Conservation (phyloP, 2,113 vertebrate species). For the Panthera leo region DNA sequence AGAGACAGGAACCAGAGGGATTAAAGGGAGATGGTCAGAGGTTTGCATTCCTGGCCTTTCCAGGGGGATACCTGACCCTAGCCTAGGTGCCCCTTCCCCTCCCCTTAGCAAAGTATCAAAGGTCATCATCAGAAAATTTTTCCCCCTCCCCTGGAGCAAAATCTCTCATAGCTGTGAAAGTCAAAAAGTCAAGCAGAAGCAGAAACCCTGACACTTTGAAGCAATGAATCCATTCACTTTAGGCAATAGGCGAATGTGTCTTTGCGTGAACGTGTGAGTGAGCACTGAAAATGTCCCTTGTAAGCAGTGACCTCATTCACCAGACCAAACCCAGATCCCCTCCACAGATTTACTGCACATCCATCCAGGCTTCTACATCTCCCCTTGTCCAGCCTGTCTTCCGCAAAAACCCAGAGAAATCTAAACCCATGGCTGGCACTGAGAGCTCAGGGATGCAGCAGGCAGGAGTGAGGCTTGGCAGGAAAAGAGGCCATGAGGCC, state of each 20-base stretch:
- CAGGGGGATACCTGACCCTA: neutral
- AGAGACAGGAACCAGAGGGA: neutral
- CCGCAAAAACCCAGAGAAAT: neutral
- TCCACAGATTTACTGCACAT: neutral
- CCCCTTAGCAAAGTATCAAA: neutral
- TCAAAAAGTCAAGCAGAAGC: neutral
- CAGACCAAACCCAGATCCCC: neutral
- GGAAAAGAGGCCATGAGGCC: neutral
- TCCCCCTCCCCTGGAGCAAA: neutral
- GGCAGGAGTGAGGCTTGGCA: neutral
- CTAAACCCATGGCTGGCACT: neutral
- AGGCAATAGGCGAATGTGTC: neutral
- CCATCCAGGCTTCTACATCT: neutral
- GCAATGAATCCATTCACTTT: neutral
- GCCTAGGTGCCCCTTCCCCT: neutral
- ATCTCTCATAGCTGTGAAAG: neutral
- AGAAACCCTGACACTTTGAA: neutral
- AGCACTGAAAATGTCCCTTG: neutral
- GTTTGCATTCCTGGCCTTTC: neutral
- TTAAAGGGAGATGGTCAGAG: neutral
- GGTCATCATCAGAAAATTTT: neutral
- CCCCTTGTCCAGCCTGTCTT: neutral
- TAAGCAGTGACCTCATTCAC: neutral
- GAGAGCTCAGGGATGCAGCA: neutral
- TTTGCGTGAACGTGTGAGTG: accelerated